phyloP scores from a whole-genome alignment of 2,888 invertebrate genomes.

The Hirudinaria manillensis region DNA sequence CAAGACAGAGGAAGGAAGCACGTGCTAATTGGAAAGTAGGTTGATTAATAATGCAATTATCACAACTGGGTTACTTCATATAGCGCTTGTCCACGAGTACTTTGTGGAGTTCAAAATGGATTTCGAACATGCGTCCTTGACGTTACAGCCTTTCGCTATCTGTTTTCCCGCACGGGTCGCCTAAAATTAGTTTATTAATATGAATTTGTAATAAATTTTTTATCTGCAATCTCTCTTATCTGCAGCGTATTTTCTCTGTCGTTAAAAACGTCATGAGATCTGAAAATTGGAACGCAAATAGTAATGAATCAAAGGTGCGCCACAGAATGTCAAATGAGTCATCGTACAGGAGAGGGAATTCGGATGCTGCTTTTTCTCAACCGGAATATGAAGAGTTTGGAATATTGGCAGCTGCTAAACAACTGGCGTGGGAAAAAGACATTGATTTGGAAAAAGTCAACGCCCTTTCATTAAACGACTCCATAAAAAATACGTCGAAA shows the following conservation, averaged over 20 bases:
- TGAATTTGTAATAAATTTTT: too few relatives aligned
- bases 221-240: too few relatives aligned
- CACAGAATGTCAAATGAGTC: conserved; percentile 10
- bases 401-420: conserved; percentile 45
- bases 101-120: too few relatives aligned
- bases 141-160: too few relatives aligned
- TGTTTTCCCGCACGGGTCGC: too few relatives aligned
- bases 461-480: background rate
- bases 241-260: background rate
- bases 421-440: conserved; percentile 74
- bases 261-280: background rate
- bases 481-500: background rate
- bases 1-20: conserved; percentile 90
- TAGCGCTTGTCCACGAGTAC: too few relatives aligned
- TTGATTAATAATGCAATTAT: background rate
- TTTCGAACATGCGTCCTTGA: too few relatives aligned
- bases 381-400: conserved; percentile 12
- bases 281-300: background rate
- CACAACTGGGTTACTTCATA: too few relatives aligned
- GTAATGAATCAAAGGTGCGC: conserved; percentile 1
- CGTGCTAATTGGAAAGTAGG: conserved; percentile 91
- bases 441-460: conserved; percentile 53
- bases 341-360: background rate
- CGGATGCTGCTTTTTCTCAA: background rate
- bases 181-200: too few relatives aligned